Evolutionary conservation across 2,113 vertebrate genomes (phyloP).

Genomic region (Pungitius pungitius): DNA sequence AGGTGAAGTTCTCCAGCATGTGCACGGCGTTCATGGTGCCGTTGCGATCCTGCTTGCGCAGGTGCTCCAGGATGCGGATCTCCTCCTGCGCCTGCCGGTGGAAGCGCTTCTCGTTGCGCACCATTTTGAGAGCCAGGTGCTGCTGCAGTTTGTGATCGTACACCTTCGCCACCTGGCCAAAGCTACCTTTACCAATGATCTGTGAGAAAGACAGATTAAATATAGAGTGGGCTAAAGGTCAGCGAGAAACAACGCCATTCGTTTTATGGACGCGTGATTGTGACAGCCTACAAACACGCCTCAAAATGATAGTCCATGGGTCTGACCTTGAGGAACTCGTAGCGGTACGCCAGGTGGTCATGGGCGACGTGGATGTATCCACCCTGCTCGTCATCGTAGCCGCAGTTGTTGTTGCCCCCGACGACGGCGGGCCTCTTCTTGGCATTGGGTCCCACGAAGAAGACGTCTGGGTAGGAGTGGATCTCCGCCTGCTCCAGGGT

Average conservation of each 20-base stretch:
- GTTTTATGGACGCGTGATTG: not conserved
- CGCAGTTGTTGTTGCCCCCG: conserved; percentile 91
- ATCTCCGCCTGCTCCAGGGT: conserved; percentile 93
- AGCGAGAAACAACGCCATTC: not conserved
- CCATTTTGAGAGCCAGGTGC: conserved; percentile 96
- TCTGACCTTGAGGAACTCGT: conserved; percentile 93
- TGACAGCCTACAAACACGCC: not conserved
- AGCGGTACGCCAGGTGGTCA: conserved; percentile 95
- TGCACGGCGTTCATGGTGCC: conserved; percentile 96
- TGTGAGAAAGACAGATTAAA: conserved; percentile 60
- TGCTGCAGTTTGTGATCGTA: conserved; percentile 96
- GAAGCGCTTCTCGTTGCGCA: conserved; percentile 97
- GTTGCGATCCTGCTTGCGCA: conserved; percentile 95
- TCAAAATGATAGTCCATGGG: rapidly evolving
- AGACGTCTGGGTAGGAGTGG: conserved; percentile 88
- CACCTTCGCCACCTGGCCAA: conserved; percentile 96
- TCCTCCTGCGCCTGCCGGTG: conserved; percentile 96
- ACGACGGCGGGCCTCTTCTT: conserved; percentile 92
- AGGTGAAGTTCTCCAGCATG: conserved; percentile 98
- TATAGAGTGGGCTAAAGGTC: not conserved
- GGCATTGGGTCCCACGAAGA: conserved; percentile 94
- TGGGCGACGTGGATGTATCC: conserved; percentile 94
- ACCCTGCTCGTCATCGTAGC: conserved; percentile 95
- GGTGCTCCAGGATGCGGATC: conserved; percentile 96
- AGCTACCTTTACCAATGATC: conserved; percentile 98